These are phyloP conservation scores for Artemisiospiza belli DNA, from an alignment of 2,113 vertebrate species.

Conservation along the genomic window DNA sequence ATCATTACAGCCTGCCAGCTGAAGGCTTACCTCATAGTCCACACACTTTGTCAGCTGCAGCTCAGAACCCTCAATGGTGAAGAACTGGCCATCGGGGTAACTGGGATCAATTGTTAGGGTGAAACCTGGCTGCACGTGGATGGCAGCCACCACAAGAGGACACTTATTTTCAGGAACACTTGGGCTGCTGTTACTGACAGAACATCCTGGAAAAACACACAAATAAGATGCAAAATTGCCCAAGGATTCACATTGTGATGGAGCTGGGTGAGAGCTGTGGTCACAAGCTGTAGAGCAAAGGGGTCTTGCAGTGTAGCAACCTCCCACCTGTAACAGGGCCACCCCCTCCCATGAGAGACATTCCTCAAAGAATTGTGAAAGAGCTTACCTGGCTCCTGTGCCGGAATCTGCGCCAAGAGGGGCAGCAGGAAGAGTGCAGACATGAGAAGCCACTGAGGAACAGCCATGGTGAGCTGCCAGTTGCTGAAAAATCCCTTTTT, in stretches of 20 bases:
- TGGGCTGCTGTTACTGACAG: rapidly evolving
- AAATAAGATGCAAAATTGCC: background rate
- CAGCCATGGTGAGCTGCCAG: background rate
- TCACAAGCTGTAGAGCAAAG: background rate
- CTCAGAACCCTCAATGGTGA: background rate
- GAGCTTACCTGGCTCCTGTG: slow-evolving; percentile 36
- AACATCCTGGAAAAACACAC: slow-evolving; percentile 41
- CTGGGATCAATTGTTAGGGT: background rate
- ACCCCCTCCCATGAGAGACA: background rate
- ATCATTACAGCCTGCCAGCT: background rate
- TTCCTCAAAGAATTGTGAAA: background rate
- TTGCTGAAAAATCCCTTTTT: background rate
- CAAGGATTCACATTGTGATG: background rate
- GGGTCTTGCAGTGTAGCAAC: rapidly evolving
- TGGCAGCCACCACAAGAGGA: background rate
- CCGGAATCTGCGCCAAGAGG: background rate
- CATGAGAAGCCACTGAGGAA: background rate
- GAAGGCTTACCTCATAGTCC: slow-evolving; percentile 60
- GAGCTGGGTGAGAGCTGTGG: background rate
- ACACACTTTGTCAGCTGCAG: background rate
- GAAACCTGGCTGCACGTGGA: background rate
- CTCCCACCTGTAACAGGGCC: background rate
- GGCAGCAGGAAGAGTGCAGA: background rate
- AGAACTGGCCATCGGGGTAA: background rate
- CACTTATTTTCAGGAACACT: background rate